Conservation (phyloP, 2,797 vertebrate genomes). For the Salmo trutta region DNA sequence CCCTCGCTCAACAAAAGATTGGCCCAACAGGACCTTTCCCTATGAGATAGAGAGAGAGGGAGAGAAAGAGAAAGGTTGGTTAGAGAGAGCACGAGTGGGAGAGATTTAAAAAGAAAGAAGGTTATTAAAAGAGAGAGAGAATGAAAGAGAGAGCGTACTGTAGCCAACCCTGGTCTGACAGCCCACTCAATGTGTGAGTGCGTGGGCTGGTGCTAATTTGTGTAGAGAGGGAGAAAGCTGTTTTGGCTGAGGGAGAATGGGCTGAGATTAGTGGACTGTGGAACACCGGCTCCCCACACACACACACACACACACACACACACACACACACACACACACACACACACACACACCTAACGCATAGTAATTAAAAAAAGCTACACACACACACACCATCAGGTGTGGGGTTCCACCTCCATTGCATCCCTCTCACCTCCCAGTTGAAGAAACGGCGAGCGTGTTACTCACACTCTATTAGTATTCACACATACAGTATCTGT, state of each 20-base stretch:
- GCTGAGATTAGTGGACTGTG: conserved; percentile 59
- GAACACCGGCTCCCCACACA: conserved; percentile 21
- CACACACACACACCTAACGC: not conserved
- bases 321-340: conserved; percentile 5
- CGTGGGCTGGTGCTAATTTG: conserved; percentile 78
- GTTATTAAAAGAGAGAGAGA: not conserved
- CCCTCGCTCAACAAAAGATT: not conserved
- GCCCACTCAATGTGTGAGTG: conserved; percentile 67
- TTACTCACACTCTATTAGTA: conserved; percentile 71
- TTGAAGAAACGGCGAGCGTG: conserved; percentile 15
- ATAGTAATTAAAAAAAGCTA: not conserved
- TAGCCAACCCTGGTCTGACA: conserved; percentile 55
- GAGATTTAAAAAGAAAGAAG: not conserved
- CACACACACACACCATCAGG: not conserved
- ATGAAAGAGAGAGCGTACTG: not conserved
- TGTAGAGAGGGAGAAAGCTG: conserved; percentile 75
- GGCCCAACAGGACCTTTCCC: not conserved
- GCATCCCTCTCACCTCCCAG: conserved; percentile 47
- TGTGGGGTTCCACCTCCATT: conserved; percentile 45
- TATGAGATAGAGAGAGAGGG: not conserved
- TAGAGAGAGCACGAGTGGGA: conserved; percentile 28
- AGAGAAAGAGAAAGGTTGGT: conserved; percentile 24
- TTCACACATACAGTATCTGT: conserved; percentile 70
- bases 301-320: conserved; percentile 37
- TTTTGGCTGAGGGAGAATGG: conserved; percentile 67